Evolutionary conservation across 2,888 invertebrate genomes (phyloP).

Genomic region (Aproaerema taeniolella): DNA sequence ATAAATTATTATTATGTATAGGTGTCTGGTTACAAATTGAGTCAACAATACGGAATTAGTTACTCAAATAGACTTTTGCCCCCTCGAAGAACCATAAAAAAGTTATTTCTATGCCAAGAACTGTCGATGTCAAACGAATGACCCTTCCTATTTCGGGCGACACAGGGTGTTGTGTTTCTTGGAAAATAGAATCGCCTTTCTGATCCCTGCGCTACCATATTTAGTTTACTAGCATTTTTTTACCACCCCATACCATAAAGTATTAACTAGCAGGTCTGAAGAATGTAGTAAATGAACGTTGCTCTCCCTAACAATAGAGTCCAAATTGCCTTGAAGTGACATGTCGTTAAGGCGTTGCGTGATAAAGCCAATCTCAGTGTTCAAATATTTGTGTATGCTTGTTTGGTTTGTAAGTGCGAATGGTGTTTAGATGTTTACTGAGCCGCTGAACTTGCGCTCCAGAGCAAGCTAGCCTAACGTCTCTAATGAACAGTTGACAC

Average conservation of each 20-base stretch:
- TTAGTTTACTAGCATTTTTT: slow-evolving; percentile 58
- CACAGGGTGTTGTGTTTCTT: slow-evolving; percentile 38
- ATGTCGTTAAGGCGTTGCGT: slow-evolving; percentile 40
- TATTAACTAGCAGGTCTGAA: slow-evolving; percentile 28
- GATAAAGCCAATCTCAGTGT: slow-evolving; percentile 57
- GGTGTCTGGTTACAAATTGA: too few species aligned
- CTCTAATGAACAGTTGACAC: slow-evolving; percentile 63
- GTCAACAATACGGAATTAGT: too few species aligned
- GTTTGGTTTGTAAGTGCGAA: slow-evolving; percentile 75
- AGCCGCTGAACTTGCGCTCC: slow-evolving; percentile 62
- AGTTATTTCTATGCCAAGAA: too few species aligned
- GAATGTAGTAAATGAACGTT: too few species aligned
- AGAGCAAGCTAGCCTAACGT: slow-evolving; percentile 47
- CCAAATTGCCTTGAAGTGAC: slow-evolving; percentile 40
- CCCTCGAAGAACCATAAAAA: too few species aligned
- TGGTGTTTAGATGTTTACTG: slow-evolving; percentile 72
- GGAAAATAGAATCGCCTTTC: slow-evolving; percentile 60
- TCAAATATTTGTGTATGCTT: slow-evolving; percentile 71
- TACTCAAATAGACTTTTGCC: too few species aligned
- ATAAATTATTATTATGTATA: too few species aligned
- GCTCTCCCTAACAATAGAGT: slow-evolving; percentile 32
- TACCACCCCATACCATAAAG: slow-evolving; percentile 30
- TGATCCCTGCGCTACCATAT: slow-evolving; percentile 59
- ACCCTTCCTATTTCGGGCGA: slow-evolving; percentile 14
- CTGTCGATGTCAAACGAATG: slow-evolving; percentile 23